Conservation (phyloP, 2,797 vertebrate species). For the Allobates femoralis region DNA sequence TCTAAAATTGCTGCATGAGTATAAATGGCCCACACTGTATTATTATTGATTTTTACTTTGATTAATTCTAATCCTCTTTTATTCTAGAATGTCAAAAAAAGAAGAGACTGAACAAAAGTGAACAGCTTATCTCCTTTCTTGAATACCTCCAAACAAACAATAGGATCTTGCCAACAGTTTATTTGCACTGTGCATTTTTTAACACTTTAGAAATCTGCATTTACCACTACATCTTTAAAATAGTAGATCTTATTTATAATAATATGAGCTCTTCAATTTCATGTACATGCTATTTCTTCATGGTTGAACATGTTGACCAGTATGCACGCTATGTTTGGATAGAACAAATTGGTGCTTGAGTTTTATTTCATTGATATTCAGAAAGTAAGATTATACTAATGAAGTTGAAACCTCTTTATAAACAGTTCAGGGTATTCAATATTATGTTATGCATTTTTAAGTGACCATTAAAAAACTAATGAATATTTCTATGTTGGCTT, state of each 20-base stretch:
- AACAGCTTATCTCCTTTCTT: neutral
- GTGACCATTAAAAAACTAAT: neutral
- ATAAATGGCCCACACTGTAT: no score
- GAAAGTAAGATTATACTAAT: neutral
- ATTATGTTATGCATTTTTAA: conserved; percentile 28
- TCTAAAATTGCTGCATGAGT: no score
- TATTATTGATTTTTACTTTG: no score
- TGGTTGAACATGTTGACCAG: neutral
- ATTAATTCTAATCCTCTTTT: neutral
- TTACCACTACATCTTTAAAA: conserved; percentile 4
- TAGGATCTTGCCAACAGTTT: conserved; percentile 42
- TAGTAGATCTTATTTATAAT: neutral
- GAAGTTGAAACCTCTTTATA: conserved; percentile 12
- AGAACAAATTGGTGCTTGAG: neutral
- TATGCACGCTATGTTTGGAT: neutral
- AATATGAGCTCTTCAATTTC: neutral
- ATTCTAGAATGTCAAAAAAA: conserved; percentile 42
- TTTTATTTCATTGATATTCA: conserved; percentile 18
- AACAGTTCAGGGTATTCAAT: conserved; percentile 21
- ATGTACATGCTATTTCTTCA: neutral
- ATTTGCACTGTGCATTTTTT: conserved; percentile 34
- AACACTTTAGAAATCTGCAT: neutral
- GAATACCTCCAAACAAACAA: neutral
- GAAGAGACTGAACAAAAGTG: conserved; percentile 15
- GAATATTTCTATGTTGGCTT: neutral